Base-by-base conservation (phyloP, 2,113 vertebrate genomes). In the Panthera leo region DNA sequence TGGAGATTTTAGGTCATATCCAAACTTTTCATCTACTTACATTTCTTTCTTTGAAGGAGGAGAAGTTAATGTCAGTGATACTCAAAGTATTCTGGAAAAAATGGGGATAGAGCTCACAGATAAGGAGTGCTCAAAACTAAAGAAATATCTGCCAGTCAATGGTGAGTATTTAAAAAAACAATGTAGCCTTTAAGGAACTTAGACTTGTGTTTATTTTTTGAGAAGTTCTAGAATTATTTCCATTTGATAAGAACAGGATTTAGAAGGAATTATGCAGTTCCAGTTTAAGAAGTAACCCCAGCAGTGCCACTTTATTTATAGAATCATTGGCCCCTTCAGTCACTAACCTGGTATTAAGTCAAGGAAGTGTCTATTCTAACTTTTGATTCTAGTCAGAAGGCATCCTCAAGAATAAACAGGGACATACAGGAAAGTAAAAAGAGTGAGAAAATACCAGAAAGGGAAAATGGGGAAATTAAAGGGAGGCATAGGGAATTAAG, bases 41-140 rank as follows among this genome's bases (percentile, higher is more conserved):
- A 73, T 73, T 73, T 96, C n/a, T 83, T 92, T 92, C 34, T 88
- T 96, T 83, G 21, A 96, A 96, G 90, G 90, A 88, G 90, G 45
- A 83, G 76, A 84, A 89, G 68, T 96, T 67, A 83, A 76, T 31
- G 16, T 84, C 67, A 93, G 70, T 68, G 78, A 84, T 67, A 76
- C 89, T 7, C 53, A 83, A 89, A 83, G 27, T 58, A 7, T 15
- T 76, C 23, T 96, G 36, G 36, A 14, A 34, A 18, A 93, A 75
- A 89, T 75, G 61, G 90, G 76, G 55, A 25, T 93, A 68, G 36
- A 93, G 55, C 90, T 96, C 67, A 68, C 95, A 93, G 90, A 89
- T 34, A 39, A 93, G 9, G 78, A 93, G 31, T 89, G 45, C 36
- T 75, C 34, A 2, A 23, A 89, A 11, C 36, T 96, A 45, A 31